A percentile compares a stretch with the other conserved stretches of the same genome.
phyloP scores from a whole-genome alignment of 2,113 vertebrate genomes.

The Probosciger aterrimus region DNA sequence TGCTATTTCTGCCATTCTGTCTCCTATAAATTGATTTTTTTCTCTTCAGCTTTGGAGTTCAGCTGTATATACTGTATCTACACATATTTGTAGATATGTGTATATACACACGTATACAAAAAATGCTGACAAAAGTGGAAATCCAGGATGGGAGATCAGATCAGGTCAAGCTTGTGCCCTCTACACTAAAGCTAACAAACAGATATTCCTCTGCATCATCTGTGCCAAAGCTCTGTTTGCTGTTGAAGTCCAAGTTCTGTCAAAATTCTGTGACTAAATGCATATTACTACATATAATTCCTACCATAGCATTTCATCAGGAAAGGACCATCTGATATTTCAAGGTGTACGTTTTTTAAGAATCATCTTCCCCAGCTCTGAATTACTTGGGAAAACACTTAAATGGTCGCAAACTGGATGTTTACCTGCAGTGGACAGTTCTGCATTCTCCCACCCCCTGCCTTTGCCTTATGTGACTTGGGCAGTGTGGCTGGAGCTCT shows the following conservation, averaged over 20 bases:
- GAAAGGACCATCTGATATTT: background rate
- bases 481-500: background rate
- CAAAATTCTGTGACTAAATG: background rate
- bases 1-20: background rate
- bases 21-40: background rate
- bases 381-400: background rate
- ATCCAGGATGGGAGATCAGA: background rate
- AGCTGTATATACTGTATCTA: too few relatives aligned
- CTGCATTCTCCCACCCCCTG: background rate
- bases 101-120: background rate
- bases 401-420: background rate
- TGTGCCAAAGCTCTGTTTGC: background rate
- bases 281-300: background rate
- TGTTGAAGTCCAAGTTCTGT: background rate
- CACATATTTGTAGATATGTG: accelerated
- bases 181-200: background rate
- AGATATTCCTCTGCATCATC: background rate
- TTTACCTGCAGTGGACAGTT: background rate
- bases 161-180: background rate
- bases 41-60: background rate
- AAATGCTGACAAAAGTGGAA: background rate
- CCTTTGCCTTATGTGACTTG: background rate
- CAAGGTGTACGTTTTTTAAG: background rate
- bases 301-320: background rate
- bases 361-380: background rate